Evolutionary conservation across 1,140 invertebrate genomes (phyloP).

Genomic region (Caenorhabditis brenneri): DNA sequence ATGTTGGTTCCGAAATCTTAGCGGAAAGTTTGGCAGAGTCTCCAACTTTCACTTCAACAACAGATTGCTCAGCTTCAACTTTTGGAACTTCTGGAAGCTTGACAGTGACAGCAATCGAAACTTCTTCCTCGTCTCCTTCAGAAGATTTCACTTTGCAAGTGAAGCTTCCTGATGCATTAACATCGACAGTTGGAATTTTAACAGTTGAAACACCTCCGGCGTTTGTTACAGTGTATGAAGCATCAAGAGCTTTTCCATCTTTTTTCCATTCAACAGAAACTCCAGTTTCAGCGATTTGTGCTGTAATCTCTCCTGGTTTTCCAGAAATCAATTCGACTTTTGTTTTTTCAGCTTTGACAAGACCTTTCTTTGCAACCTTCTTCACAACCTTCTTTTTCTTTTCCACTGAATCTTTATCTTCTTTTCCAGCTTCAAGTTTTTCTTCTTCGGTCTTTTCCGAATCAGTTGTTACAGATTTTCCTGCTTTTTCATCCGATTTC

Average conservation of each 20-base stretch:
- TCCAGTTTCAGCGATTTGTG: constrained; percentile 39
- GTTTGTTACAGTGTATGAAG: constrained; percentile 26
- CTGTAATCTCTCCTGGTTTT: constrained; percentile 30
- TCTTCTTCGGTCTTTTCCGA: background rate
- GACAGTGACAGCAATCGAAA: background rate
- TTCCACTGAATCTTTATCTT: constrained; percentile 19
- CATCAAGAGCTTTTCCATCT: constrained; percentile 49
- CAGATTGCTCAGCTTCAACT: constrained; percentile 36
- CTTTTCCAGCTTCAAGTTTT: constrained; percentile 39
- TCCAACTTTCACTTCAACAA: constrained; percentile 51
- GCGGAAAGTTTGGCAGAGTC: constrained; percentile 37
- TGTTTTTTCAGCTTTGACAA: constrained; percentile 40
- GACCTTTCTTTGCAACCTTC: constrained; percentile 30
- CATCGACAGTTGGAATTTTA: constrained; percentile 34
- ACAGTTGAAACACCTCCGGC: background rate
- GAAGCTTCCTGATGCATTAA: constrained; percentile 39
- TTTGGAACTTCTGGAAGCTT: constrained; percentile 23
- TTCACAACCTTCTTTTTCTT: constrained; percentile 54
- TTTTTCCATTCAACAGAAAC: constrained; percentile 48
- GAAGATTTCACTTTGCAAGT: constrained; percentile 41
- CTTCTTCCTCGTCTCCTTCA: constrained; percentile 29
- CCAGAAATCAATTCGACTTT: constrained; percentile 23
- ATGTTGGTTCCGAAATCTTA: background rate
- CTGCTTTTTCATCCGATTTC: background rate
- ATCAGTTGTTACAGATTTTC: background rate